A percentile compares a stretch with the other conserved stretches of the same genome.
Conservation (phyloP, 2,888 invertebrate species). For the Dynastes grantii region DNA sequence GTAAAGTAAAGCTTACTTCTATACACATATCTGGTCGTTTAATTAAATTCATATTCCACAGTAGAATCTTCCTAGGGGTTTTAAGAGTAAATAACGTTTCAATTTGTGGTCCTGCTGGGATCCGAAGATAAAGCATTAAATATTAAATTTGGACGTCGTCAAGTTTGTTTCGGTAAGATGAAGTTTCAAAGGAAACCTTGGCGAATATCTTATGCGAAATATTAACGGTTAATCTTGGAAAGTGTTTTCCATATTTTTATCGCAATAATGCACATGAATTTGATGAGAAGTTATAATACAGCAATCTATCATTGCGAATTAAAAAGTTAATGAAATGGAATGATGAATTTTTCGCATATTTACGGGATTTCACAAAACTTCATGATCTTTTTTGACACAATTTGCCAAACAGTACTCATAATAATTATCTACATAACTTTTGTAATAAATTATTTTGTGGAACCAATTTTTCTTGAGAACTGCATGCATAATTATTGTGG, state of each 20-base stretch:
- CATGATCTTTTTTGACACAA: no score
- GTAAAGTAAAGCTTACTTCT: not conserved
- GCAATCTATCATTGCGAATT: no score
- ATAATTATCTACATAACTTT: no score
- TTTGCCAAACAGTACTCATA: no score
- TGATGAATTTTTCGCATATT: no score
- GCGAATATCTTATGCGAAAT: not conserved
- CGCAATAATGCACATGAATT: no score
- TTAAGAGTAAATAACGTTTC: conserved; percentile 14
- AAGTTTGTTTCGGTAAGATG: not conserved
- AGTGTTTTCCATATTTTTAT: not conserved
- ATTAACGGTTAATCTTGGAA: not conserved
- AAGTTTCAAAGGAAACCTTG: not conserved
- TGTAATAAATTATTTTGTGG: no score
- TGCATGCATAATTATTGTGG: no score
- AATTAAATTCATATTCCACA: not conserved
- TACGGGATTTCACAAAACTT: no score
- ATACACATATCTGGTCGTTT: not conserved
- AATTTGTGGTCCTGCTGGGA: not conserved
- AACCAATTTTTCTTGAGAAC: no score
- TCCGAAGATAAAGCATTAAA: not conserved
- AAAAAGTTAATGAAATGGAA: no score
- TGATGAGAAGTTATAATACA: no score
- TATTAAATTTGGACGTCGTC: not conserved
- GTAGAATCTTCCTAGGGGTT: not conserved